These are phyloP conservation scores for Digitonthophagus gazella DNA, from an alignment of 2,888 invertebrate species.

Conservation along the genomic window DNA sequence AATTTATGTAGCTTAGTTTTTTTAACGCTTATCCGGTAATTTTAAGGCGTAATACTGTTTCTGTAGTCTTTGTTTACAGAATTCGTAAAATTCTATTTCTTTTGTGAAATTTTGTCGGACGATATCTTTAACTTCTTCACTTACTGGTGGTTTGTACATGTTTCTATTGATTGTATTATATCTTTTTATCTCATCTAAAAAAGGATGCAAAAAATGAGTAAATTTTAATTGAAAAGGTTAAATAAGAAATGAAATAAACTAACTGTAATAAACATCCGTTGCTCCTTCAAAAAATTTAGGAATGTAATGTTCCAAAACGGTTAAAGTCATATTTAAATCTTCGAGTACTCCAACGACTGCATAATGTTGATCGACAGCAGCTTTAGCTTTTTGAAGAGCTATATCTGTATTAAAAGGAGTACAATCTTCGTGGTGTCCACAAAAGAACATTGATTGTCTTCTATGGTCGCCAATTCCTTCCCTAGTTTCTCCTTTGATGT, in stretches of 20 bases:
- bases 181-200: conserved; percentile 71
- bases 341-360: conserved; percentile 87
- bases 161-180: conserved; percentile 81
- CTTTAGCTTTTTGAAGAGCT: conserved; percentile 79
- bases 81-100: conserved; percentile 90
- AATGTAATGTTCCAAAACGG: conserved; percentile 82
- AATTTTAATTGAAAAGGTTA: neutral
- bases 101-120: conserved; percentile 83
- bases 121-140: conserved; percentile 80
- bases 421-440: conserved; percentile 78
- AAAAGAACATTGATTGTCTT: conserved; percentile 84
- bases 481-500: conserved; percentile 78
- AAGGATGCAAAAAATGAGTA: conserved; percentile 16
- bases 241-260: conserved; percentile 38
- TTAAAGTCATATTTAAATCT: conserved; percentile 80
- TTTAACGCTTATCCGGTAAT: conserved; percentile 42
- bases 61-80: conserved; percentile 81
- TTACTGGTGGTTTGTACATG: conserved; percentile 83
- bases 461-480: conserved; percentile 89
- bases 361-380: conserved; percentile 82
- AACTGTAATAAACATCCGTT: conserved; percentile 75
- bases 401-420: conserved; percentile 84
- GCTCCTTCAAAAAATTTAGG: conserved; percentile 83
- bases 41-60: conserved; percentile 74
- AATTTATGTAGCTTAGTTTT: neutral